These are phyloP conservation scores for Napeogenes sylphis DNA, from an alignment of 2,888 invertebrate species.

Conservation along the genomic window DNA sequence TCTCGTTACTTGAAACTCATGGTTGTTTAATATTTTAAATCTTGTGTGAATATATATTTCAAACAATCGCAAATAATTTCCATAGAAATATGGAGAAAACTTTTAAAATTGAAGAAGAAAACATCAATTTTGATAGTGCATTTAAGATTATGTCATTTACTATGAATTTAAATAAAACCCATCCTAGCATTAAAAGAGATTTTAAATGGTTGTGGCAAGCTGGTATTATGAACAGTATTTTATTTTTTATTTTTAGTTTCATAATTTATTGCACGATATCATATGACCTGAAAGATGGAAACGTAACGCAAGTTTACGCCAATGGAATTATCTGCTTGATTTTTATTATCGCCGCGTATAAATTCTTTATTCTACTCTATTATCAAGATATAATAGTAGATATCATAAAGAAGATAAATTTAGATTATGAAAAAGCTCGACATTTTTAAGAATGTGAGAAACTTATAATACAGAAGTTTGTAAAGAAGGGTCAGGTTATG, in stretches of 20 bases:
- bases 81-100: no score
- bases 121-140: not conserved
- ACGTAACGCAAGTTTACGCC: constrained; percentile 32
- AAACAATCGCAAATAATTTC: no score
- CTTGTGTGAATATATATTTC: no score
- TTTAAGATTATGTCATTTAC: constrained; percentile 30
- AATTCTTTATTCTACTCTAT: constrained; percentile 31
- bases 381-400: constrained; percentile 33
- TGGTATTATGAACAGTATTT: not conserved
- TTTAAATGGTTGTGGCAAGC: constrained; percentile 30
- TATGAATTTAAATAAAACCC: constrained; percentile 28
- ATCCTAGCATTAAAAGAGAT: constrained; percentile 33
- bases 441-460: constrained; percentile 34
- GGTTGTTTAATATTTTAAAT: constrained; percentile 1
- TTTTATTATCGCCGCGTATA: constrained; percentile 29
- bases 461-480: constrained; percentile 36
- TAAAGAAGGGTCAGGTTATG: constrained; percentile 35
- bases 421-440: constrained; percentile 37
- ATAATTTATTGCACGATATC: constrained; percentile 29
- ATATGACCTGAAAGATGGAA: constrained; percentile 29
- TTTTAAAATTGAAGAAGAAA: not conserved
- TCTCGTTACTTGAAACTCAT: constrained; percentile 1
- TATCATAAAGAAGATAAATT: no score
- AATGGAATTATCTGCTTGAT: constrained; percentile 32
- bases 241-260: not conserved